These are phyloP conservation scores for Microcebus tavaratra DNA, from an alignment of 2,113 vertebrate species.

Conservation along the genomic window DNA sequence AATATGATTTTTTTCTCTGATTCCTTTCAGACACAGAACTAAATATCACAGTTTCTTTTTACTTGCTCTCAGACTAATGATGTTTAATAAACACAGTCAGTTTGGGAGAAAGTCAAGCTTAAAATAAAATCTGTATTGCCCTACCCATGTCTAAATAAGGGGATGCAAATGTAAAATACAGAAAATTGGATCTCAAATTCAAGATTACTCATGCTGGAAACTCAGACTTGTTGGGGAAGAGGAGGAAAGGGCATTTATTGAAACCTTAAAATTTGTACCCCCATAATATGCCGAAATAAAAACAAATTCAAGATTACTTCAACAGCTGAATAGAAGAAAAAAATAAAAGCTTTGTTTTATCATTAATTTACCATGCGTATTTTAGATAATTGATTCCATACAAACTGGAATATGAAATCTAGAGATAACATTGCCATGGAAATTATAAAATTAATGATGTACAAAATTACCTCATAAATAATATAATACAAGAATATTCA, in stretches of 20 bases:
- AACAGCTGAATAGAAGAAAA: not conserved
- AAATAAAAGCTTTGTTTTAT: not conserved
- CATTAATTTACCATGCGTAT: not conserved
- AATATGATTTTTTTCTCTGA: not conserved
- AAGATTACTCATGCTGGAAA: not conserved
- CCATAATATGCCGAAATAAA: no score
- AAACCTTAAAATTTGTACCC: no score
- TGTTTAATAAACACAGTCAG: not conserved
- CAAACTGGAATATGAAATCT: not conserved
- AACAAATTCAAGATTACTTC: not conserved
- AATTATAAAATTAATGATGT: slow-evolving; percentile 36
- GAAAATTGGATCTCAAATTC: not conserved
- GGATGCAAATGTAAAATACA: not conserved
- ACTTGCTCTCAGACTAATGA: not conserved
- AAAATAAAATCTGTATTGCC: not conserved
- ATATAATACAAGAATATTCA: not conserved
- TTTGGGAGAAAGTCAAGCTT: not conserved
- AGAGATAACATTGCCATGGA: not conserved
- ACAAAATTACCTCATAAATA: slow-evolving; percentile 28
- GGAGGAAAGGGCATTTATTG: no score
- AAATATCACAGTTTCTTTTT: not conserved
- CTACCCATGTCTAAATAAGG: not conserved
- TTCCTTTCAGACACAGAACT: not conserved
- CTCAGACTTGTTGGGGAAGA: no score
- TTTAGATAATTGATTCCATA: not conserved